A percentile compares a stretch with the other conserved stretches of the same genome.
These are phyloP conservation scores for Homarus americanus DNA, from an alignment of 1,140 invertebrate species.

Conservation along the genomic window DNA sequence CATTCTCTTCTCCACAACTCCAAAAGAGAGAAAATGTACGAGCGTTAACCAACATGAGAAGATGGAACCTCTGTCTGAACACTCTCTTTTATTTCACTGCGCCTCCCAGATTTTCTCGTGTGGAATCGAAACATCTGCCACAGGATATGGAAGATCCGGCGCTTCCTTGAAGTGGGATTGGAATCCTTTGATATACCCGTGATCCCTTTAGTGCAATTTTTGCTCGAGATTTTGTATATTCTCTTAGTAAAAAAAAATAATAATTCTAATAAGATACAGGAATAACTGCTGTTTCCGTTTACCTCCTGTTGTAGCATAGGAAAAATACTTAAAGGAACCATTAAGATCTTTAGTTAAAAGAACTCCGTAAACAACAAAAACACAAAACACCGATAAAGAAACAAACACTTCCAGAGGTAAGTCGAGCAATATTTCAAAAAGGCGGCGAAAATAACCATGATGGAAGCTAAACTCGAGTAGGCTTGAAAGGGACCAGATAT, in stretches of 20 bases:
- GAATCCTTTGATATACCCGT: neutral
- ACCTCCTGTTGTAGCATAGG: no score
- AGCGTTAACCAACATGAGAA: neutral
- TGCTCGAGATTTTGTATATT: neutral
- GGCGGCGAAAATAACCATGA: neutral
- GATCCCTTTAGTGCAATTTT: neutral
- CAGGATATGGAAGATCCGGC: neutral
- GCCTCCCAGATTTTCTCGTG: neutral
- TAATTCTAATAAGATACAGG: neutral
- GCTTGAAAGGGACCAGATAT: neutral
- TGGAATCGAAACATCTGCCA: neutral
- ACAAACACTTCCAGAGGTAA: neutral
- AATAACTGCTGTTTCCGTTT: no score
- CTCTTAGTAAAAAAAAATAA: neutral
- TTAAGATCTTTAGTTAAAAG: no score
- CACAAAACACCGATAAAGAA: neutral
- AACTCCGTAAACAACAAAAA: no score
- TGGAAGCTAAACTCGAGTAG: neutral
- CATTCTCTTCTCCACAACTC: no score
- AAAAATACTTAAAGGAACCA: no score
- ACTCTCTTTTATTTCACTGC: neutral
- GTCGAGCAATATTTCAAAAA: neutral
- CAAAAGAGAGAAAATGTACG: no score
- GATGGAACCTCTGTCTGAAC: neutral
- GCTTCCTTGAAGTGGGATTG: neutral